Percentiles rank a stretch among this genome's conserved stretches.
Evolutionary conservation across 2,888 invertebrate species (phyloP).

Genomic region (Pocota personata): DNA sequence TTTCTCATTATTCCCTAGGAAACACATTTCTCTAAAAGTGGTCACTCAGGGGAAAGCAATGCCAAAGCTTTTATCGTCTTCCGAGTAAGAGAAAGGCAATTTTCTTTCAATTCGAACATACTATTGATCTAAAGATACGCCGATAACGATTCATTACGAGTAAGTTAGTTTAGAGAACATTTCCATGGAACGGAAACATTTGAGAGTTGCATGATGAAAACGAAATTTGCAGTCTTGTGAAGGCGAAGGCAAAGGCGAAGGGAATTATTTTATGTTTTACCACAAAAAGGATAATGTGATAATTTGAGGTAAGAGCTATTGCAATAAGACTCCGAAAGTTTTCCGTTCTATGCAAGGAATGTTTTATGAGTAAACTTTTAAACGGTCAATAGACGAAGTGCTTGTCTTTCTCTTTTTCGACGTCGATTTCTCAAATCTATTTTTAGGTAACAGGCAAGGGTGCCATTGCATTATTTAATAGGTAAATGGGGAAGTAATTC

Average conservation of each 20-base stretch:
- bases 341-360: neutral
- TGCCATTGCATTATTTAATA: neutral
- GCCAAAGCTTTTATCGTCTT: conserved; percentile 20
- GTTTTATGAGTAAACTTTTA: neutral
- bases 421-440: neutral
- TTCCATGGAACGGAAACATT: neutral
- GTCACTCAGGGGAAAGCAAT: conserved; percentile 25
- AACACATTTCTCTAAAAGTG: conserved; percentile 25
- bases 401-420: neutral
- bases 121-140: conserved; percentile 33
- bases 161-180: conserved; percentile 4
- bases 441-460: neutral
- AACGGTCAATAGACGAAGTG: neutral
- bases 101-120: conserved; percentile 41
- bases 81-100: conserved; percentile 8
- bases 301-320: neutral
- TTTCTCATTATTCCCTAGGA: conserved; percentile 18
- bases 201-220: neutral
- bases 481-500: neutral
- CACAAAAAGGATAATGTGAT: neutral
- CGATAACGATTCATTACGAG: conserved; percentile 44
- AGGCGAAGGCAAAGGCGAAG: neutral
- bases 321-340: neutral
- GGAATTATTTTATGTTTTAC: neutral
- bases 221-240: neutral